Percentiles rank a stretch among this genome's conserved stretches.
Evolutionary conservation across 2,888 invertebrate species (phyloP).

Genomic region (Tortrix viridana): DNA sequence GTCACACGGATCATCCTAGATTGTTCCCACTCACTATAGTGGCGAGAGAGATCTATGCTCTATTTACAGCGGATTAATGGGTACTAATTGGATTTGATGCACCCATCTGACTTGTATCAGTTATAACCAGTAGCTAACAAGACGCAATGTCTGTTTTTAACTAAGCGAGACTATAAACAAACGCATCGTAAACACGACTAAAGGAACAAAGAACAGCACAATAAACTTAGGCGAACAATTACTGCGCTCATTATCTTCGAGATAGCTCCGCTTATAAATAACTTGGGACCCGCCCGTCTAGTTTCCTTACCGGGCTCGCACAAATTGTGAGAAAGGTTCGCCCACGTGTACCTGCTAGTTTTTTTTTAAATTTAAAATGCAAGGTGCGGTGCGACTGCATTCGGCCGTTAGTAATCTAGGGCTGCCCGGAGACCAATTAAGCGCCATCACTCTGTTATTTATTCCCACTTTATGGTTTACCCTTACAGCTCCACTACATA

Average conservation of each 20-base stretch:
- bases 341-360: slow-evolving; percentile 27
- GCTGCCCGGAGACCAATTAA: slow-evolving; percentile 48
- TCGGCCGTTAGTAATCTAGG: slow-evolving; percentile 18
- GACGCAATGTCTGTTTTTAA: no score
- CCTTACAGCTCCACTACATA: no score
- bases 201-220: neutral
- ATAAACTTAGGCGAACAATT: neutral
- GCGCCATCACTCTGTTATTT: slow-evolving; percentile 52
- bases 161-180: no score
- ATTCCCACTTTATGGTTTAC: slow-evolving; percentile 38
- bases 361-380: slow-evolving; percentile 11
- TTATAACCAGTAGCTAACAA: no score
- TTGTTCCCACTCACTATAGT: no score
- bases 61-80: no score
- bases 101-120: no score
- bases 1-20: no score
- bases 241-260: slow-evolving; percentile 6
- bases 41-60: no score
- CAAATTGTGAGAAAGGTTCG: slow-evolving; percentile 19
- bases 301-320: slow-evolving; percentile 19
- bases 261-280: slow-evolving; percentile 24
- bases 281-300: slow-evolving; percentile 12
- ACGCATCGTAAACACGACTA: neutral
- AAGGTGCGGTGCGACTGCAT: slow-evolving; percentile 35
- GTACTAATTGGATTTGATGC: no score